phyloP scores from a whole-genome alignment of 2,113 vertebrate species.

The Cochlearius cochlearius region DNA sequence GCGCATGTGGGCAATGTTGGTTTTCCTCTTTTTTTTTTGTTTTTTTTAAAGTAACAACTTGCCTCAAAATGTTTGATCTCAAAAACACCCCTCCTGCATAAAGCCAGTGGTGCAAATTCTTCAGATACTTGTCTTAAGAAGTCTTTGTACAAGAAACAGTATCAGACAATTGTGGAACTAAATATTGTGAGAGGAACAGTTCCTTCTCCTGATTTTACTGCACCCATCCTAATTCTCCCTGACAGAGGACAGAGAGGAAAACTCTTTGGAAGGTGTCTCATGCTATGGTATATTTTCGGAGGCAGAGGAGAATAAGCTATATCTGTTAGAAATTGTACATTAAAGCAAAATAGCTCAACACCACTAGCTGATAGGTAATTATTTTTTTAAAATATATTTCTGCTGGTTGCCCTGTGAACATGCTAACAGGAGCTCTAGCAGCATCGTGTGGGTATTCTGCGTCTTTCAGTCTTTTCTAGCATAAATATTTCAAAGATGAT shows the following conservation, averaged over 20 bases:
- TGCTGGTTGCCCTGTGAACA: neutral
- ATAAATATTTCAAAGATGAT: neutral
- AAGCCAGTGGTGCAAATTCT: neutral
- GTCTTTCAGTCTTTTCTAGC: neutral
- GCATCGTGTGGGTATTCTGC: neutral
- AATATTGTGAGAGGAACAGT: neutral
- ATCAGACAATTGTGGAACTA: neutral
- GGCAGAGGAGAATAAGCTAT: neutral
- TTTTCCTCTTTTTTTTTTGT: neutral
- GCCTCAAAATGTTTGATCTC: neutral
- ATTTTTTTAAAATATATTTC: neutral
- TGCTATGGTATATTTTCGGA: neutral
- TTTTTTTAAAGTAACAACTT: neutral
- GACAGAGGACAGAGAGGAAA: neutral
- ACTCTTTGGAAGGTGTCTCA: neutral
- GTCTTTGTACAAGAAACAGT: neutral
- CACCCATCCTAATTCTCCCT: neutral
- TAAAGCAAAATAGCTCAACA: neutral
- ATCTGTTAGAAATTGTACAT: neutral
- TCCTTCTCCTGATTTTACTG: neutral
- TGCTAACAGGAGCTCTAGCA: neutral
- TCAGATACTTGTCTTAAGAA: neutral
- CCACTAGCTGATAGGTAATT: neutral
- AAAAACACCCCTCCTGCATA: neutral
- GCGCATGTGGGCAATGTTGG: neutral